Conservation (phyloP, 2,888 invertebrate species). For the Lochmaea capreae region DNA sequence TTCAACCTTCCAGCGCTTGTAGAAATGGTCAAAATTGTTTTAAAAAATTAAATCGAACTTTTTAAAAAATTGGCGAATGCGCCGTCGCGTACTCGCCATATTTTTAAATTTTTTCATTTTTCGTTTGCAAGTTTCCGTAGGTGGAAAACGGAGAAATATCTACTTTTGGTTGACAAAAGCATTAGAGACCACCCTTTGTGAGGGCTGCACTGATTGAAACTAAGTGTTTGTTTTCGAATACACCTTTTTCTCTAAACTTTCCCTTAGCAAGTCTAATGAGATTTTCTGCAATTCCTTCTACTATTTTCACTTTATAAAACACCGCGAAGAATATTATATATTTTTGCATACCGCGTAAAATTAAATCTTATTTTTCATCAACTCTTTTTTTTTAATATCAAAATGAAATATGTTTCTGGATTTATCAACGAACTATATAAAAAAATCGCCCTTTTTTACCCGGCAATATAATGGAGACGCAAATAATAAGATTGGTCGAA, state of each 20-base stretch:
- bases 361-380: constrained; percentile 8
- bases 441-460: too few species aligned
- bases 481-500: too few species aligned
- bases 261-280: neutral
- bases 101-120: too few species aligned
- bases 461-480: neutral
- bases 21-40: too few species aligned
- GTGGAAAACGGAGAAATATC: too few species aligned
- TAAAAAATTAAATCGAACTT: too few species aligned
- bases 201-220: neutral
- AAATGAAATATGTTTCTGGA: neutral
- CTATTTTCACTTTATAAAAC: constrained; percentile 3
- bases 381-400: constrained; percentile 8
- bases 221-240: neutral
- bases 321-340: neutral
- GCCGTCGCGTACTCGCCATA: too few species aligned
- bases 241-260: neutral
- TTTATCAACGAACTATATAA: neutral
- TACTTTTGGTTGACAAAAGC: too few species aligned
- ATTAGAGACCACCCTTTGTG: neutral
- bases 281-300: neutral
- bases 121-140: too few species aligned
- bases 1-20: too few species aligned
- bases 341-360: neutral
- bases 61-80: too few species aligned